phyloP scores from a whole-genome alignment of 1,140 invertebrate genomes.

The Cyrtorhinus lividipennis region DNA sequence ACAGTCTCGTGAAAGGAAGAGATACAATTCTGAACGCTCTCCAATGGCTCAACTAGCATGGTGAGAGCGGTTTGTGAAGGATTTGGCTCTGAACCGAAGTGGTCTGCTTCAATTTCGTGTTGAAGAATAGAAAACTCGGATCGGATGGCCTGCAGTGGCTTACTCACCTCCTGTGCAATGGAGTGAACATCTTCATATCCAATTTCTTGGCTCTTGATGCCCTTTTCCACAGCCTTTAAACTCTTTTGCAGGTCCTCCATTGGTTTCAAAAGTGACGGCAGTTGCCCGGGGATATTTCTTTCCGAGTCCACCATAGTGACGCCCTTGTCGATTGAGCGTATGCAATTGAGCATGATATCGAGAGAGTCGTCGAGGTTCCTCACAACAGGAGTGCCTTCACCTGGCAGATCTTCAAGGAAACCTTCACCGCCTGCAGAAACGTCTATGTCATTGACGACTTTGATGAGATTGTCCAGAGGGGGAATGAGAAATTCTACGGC shows the following conservation, averaged over 20 bases:
- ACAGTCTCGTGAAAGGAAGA: conserved; percentile 24
- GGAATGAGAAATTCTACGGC: conserved; percentile 33
- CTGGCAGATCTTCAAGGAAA: conserved; percentile 23
- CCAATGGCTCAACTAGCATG: conserved; percentile 21
- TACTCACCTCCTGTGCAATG: conserved; percentile 23
- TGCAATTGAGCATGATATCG: conserved; percentile 23
- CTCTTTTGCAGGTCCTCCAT: conserved; percentile 23
- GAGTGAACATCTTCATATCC: conserved; percentile 19
- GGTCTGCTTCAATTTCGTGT: conserved; percentile 25
- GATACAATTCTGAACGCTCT: conserved; percentile 23
- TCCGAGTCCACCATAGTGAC: conserved; percentile 10
- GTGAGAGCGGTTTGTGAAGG: not conserved
- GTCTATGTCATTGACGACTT: conserved; percentile 30
- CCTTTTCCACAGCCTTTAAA: conserved; percentile 19
- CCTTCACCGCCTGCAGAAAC: conserved; percentile 16
- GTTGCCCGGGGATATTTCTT: conserved; percentile 15
- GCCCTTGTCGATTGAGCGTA: conserved; percentile 23
- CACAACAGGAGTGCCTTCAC: conserved; percentile 22
- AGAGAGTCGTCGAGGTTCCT: conserved; percentile 23
- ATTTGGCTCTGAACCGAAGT: conserved; percentile 16
- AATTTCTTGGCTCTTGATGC: conserved; percentile 15
- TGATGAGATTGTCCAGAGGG: conserved; percentile 36
- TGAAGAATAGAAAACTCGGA: conserved; percentile 25
- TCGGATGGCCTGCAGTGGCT: conserved; percentile 24
- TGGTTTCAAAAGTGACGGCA: conserved; percentile 23